Conservation (phyloP, 2,888 invertebrate genomes). For the Zonitis immaculata region DNA sequence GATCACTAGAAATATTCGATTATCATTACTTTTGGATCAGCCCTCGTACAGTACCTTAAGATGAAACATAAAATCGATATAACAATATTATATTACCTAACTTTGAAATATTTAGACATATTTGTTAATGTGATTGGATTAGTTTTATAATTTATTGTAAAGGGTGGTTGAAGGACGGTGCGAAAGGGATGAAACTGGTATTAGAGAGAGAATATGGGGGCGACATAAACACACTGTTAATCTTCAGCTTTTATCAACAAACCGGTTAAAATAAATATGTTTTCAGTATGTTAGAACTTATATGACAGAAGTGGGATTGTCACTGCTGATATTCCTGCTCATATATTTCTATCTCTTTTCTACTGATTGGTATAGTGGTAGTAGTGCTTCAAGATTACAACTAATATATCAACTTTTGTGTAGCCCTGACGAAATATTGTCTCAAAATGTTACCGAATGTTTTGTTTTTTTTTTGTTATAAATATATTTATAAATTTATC, state of each 20-base stretch:
- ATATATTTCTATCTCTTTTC: neutral
- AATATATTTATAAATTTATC: neutral
- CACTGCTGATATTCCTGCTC: neutral
- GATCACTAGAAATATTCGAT: no score
- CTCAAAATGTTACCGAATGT: neutral
- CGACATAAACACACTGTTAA: neutral
- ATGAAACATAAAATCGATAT: no score
- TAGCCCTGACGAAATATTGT: neutral
- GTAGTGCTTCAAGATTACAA: neutral
- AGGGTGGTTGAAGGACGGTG: neutral
- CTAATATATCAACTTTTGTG: neutral
- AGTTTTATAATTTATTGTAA: conserved; percentile 11
- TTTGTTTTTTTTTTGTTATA: no score
- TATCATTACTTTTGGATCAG: no score
- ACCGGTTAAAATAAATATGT: neutral
- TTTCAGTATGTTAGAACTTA: neutral
- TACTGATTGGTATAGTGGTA: neutral
- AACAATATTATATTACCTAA: no score
- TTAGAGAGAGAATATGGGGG: conserved; percentile 3
- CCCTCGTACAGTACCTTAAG: no score
- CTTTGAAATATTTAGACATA: conserved; percentile 3
- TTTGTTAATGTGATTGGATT: conserved; percentile 12
- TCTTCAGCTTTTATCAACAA: neutral
- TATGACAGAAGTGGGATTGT: neutral
- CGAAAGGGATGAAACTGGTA: neutral